Base-by-base conservation (phyloP, 2,113 vertebrate species). In the Petaurus breviceps region DNA sequence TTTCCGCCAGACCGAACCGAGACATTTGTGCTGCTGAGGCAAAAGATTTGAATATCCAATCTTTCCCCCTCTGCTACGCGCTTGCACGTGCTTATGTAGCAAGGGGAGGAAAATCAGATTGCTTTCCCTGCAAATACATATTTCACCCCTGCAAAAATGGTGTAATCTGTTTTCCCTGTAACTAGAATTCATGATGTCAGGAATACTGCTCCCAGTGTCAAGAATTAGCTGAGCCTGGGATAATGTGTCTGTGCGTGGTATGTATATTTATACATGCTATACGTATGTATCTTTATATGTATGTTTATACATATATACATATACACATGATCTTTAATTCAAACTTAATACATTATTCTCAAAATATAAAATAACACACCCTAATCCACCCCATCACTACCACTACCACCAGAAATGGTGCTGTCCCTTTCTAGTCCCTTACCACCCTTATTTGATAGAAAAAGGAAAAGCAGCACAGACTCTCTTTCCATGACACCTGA, bases 191-290 rank as follows among this genome's bases (percentile, higher is more conserved):
- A 3, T 28, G 5, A 96, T 97, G 95, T 94, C 96, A 96, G 95
- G 95, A 96, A 92, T 94, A 96, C 94, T 96, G 97, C 54, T 92
- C 96, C 96, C 95, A 61, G 90, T 89, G 96, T 97, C 97, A 97
- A 90, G 96, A 97, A 97, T 98, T 97, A 98, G 97, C 97, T 96
- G 96, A 98, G 96, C 93, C 95, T 49, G 92, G 28, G 52, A 84
- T 95, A 97, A 90, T 1, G 95, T 90, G 90, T 98, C 92, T 95
- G 61, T 96, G 46, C 51, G 1, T 90, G 37, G n/a, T 43, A 2
- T 51, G n/a, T 95, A 97, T 77, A 96, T 93, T 49, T 84, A 43
- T 84, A 84, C 16, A 22, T 43, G 6, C 1, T 84, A 37, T 68
- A 68, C 0, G 95, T 61, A 43, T 43, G 16, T 94, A 97, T 53